Evolutionary conservation across 2,113 vertebrate species (phyloP), one percentile per base, ranked within the genome.

Genomic region (Melanerpes formicivorus): DNA sequence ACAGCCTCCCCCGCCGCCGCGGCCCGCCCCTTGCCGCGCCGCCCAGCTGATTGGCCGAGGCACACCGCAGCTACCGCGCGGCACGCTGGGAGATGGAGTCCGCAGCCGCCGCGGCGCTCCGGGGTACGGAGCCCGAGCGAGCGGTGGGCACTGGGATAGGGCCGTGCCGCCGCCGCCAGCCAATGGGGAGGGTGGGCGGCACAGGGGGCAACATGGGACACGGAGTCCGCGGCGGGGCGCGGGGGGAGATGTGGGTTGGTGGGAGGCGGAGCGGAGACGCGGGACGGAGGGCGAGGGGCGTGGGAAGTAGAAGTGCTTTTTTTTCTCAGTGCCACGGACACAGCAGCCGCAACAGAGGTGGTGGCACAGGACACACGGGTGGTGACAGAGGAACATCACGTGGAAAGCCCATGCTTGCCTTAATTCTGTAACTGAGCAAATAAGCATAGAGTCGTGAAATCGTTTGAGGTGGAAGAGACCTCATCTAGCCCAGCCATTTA

Each of bases 81-180:
- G 95, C 18, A 27, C 88, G 95, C 50, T 80, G 97, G 97, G 97
- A 71, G 5, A 5, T 89, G 96, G 67, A 96, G 97, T 98, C 75
- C 7, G 59, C n/a, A 14, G 11, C 13, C 18, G 8, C 18, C 8
- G 12, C 58, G 30, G 30, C 10, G 58, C 30, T 22, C 60, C 15
- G 3, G 23, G 16, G 37, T 16, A 12, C 15, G 16, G n/a, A 32
- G 34, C 14, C 48, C 48, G 21, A 50, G 48, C 48, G 10, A 50
- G 21, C 12, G 19, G 22, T 13, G 32, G 22, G 9, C 19, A 14
- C 21, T 8, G 34, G 25, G 62, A 64, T 11, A 42, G 64, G 40
- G 64, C 40, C 40, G 64, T 11, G 22, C 9, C 1, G 0, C 1
- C 7, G 9, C 18, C 18, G 10, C 18, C 7, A 21, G 76, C 91